Evolutionary conservation across 2,888 invertebrate species (phyloP), one percentile per base, ranked within the genome.

Genomic region (Kryphioiulus occultus): DNA sequence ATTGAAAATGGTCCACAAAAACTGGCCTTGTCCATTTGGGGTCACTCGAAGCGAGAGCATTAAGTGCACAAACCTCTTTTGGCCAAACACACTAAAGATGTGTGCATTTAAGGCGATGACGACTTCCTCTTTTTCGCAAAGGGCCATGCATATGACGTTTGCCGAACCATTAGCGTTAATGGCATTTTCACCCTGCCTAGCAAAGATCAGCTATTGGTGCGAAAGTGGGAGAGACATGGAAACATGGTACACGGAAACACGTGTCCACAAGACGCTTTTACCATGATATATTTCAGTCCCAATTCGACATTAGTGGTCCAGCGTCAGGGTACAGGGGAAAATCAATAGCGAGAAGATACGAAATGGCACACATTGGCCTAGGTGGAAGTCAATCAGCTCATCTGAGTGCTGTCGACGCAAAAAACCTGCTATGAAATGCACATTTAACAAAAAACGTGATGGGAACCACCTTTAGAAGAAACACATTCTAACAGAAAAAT

Each of bases 141-240:
- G 68, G 68, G 10, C 68, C 68, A 68, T 68, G 68, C 68, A 22
- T 68, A 68, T 68, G 68, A 68, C 68, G 26, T 26, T 68, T 68
- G 68, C 68, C 26, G 26, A 68, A 68, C 68, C 68, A 68, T 68
- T 26, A 68, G 68, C 68, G 68, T 68, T 68, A 68, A 68, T 68
- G 68, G 68, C 26, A 68, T 68, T 68, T 68, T 68, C 19, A 68
- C 68, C 68, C 68, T 68, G n/a, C 10, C 10, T 68, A 1, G 22
- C 68, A 68, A 68, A 68, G 68, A 68, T 68, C 68, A 68, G 26
- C 68, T 68, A 4, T 1, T n/a, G 26, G 68, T 22, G 26, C 19
- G 19, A 68, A 68, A 68, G 68, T 22, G 68, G 19, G 9, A 68
- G 26, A 68, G 68, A 68, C 68, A 26, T 68, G 26, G 26, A 68